phyloP scores from a whole-genome alignment of 30 jellyfish, hydroid and myxozoan genomes.

The Pseudorhiza aurosa region DNA sequence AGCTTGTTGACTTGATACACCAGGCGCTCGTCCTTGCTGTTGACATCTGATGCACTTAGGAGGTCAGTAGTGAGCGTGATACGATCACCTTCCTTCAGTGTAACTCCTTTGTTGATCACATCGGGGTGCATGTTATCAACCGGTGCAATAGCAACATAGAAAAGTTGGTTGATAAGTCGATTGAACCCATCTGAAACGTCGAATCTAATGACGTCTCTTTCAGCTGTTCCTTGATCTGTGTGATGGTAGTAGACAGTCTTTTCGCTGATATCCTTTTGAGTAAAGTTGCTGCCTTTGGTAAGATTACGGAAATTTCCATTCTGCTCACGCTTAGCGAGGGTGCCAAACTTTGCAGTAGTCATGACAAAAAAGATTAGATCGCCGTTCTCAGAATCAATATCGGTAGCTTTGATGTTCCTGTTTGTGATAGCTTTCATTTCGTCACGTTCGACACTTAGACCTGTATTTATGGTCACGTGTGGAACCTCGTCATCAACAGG shows the following conservation, averaged over 20 bases:
- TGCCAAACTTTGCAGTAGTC: slow-evolving; percentile 77
- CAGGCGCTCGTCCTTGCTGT: slow-evolving; percentile 85
- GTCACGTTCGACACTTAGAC: slow-evolving; percentile 84
- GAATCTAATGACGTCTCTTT: slow-evolving; percentile 85
- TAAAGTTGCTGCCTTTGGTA: slow-evolving; percentile 81
- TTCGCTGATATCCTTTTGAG: slow-evolving; percentile 78
- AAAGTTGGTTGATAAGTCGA: slow-evolving; percentile 90
- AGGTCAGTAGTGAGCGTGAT: slow-evolving; percentile 90
- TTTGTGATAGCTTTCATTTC: slow-evolving; percentile 84
- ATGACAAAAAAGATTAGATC: slow-evolving; percentile 63
- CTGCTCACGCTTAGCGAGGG: slow-evolving; percentile 45
- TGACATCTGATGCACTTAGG: slow-evolving; percentile 94
- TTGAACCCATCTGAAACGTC: slow-evolving; percentile 97
- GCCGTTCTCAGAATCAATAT: slow-evolving; percentile 82
- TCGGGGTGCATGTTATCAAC: slow-evolving; percentile 87
- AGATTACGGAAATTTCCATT: slow-evolving; percentile 57
- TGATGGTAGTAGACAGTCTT: slow-evolving; percentile 80
- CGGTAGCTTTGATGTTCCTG: slow-evolving; percentile 84
- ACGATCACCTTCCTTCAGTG: slow-evolving; percentile 77
- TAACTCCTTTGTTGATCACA: slow-evolving; percentile 88
- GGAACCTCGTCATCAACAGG: slow-evolving; percentile 98
- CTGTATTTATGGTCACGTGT: slow-evolving; percentile 81
- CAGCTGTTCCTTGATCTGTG: slow-evolving; percentile 58
- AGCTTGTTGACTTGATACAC: slow-evolving; percentile 79
- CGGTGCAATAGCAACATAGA: slow-evolving; percentile 83